phyloP scores from a whole-genome alignment of 2,797 vertebrate species.

The Syngnathus rostellatus region DNA sequence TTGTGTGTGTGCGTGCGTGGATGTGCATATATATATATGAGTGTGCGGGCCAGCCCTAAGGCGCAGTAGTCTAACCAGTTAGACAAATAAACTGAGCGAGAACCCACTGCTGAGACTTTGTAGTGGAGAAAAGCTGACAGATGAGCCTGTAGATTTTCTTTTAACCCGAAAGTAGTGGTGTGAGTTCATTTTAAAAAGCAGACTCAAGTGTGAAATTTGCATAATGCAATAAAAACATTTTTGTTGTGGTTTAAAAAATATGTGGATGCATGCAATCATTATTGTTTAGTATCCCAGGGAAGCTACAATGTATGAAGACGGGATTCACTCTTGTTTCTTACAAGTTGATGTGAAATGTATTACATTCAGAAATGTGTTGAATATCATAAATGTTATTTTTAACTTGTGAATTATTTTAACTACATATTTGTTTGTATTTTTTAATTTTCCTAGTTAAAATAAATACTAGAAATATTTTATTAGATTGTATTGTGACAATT shows the following conservation, averaged over 20 bases:
- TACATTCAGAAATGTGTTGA: background rate
- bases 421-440: background rate
- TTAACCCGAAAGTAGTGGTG: constrained; percentile 1
- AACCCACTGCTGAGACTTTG: constrained; percentile 48
- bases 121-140: constrained; percentile 36
- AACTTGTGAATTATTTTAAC: background rate
- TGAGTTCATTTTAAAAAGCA: background rate
- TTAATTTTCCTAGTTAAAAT: background rate
- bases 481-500: background rate
- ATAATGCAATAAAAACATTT: background rate
- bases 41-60: constrained; percentile 47
- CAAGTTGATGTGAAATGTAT: background rate
- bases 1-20: constrained; percentile 25
- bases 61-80: constrained; percentile 66
- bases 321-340: background rate
- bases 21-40: constrained; percentile 22
- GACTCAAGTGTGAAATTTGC: background rate
- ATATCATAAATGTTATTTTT: background rate
- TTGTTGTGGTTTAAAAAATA: background rate
- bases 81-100: constrained; percentile 65
- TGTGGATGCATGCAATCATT: background rate
- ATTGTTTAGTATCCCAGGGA: background rate
- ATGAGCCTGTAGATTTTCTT: constrained; percentile 18
- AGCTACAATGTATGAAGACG: background rate
- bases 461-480: background rate